These are phyloP conservation scores for Fissipunctia ypsillon DNA, from an alignment of 2,888 invertebrate species.

Conservation along the genomic window DNA sequence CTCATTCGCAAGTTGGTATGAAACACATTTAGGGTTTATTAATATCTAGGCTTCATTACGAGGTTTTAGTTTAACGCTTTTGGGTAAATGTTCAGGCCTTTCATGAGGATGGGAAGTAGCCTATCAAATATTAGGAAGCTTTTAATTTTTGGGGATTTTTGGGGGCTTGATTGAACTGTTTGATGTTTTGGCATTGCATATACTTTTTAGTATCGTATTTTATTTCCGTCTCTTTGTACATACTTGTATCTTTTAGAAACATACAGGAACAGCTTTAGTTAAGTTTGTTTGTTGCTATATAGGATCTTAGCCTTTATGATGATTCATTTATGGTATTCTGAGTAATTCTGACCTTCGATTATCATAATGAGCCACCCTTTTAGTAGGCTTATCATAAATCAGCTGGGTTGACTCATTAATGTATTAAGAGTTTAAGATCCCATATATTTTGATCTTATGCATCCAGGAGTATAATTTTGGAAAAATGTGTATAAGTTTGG, in stretches of 20 bases:
- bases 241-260: neutral
- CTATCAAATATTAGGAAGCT: neutral
- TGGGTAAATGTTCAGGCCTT: neutral
- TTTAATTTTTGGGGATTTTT: neutral
- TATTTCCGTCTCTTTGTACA: too few species aligned
- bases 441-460: neutral
- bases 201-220: too few species aligned
- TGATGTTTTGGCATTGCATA: too few species aligned
- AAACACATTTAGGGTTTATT: slow-evolving; percentile 60
- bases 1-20: slow-evolving; percentile 55
- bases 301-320: neutral
- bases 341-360: slow-evolving; percentile 11
- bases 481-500: neutral
- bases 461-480: neutral
- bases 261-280: neutral
- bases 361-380: slow-evolving; percentile 21
- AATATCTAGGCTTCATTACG: slow-evolving; percentile 50
- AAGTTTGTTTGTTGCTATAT: neutral
- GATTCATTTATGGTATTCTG: slow-evolving; percentile 28
- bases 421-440: neutral
- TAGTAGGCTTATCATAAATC: neutral
- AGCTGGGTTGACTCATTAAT: neutral
- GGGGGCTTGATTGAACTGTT: neutral
- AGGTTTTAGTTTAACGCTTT: slow-evolving; percentile 19
- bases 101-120: neutral